Percentiles rank a stretch among this genome's conserved stretches.
phyloP scores from a whole-genome alignment of 2,797 vertebrate genomes.

The Macroramphosus scolopax region DNA sequence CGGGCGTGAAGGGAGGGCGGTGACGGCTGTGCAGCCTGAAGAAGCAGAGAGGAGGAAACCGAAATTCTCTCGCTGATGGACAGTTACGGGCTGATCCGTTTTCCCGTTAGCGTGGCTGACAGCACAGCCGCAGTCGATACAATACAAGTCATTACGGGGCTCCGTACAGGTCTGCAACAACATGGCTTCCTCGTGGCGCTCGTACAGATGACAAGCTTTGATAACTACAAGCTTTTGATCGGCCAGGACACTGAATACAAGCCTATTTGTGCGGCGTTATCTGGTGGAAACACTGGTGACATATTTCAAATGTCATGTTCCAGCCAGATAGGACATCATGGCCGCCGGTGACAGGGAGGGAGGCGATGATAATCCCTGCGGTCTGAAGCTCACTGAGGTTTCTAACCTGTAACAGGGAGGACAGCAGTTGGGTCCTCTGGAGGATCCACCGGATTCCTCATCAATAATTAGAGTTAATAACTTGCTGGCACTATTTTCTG shows the following conservation, averaged over 20 bases:
- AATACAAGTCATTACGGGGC: slow-evolving; percentile 50
- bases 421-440: slow-evolving; percentile 1
- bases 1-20: slow-evolving; percentile 18
- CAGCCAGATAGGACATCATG: slow-evolving; percentile 22
- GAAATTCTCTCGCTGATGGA: slow-evolving; percentile 61
- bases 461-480: slow-evolving; percentile 23
- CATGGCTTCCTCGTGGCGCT: slow-evolving; percentile 37
- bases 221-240: slow-evolving; percentile 62
- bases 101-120: slow-evolving; percentile 51
- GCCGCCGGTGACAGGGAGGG: slow-evolving; percentile 15
- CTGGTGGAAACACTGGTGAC: slow-evolving; percentile 31
- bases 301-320: slow-evolving; percentile 43
- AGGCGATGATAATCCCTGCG: slow-evolving; percentile 1
- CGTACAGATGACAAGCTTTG: slow-evolving; percentile 56
- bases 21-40: slow-evolving; percentile 21
- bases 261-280: slow-evolving; percentile 35
- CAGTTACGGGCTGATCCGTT: slow-evolving; percentile 58
- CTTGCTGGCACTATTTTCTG: slow-evolving; percentile 2
- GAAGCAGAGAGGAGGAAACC: slow-evolving; percentile 16
- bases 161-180: slow-evolving; percentile 46
- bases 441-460: slow-evolving; percentile 5
- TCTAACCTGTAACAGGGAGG: slow-evolving; percentile 24
- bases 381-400: slow-evolving; percentile 13
- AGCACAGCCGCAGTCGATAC: slow-evolving; percentile 52
- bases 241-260: slow-evolving; percentile 30